phyloP scores from a whole-genome alignment of 2,797 vertebrate genomes.

The Acipenser oxyrinchus region DNA sequence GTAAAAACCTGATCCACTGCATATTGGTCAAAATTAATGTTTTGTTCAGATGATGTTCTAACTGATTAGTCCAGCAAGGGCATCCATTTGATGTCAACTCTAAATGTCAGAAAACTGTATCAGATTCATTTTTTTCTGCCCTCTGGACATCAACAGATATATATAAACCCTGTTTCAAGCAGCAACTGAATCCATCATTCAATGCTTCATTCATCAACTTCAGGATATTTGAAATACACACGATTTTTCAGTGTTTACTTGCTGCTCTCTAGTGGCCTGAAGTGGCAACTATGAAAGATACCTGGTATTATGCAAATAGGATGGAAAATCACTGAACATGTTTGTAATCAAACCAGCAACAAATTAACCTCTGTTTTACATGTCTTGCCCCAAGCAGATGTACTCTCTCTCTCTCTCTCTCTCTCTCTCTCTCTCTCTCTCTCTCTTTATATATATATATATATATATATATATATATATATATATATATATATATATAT shows the following conservation, averaged over 20 bases:
- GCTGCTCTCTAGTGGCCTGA: neutral
- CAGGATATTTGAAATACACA: too few relatives aligned
- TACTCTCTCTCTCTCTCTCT: too few relatives aligned
- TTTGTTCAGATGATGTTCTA: too few relatives aligned
- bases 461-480: too few relatives aligned
- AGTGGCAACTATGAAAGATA: neutral
- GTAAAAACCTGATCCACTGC: too few relatives aligned
- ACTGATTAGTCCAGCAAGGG: too few relatives aligned
- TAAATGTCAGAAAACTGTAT: neutral
- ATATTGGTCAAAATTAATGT: too few relatives aligned
- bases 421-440: too few relatives aligned
- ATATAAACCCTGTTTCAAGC: constrained; percentile 29
- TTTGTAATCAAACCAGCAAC: neutral
- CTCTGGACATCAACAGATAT: constrained; percentile 13
- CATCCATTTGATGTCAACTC: neutral
- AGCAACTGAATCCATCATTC: constrained; percentile 17
- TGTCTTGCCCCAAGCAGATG: neutral
- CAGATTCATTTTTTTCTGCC: constrained; percentile 7
- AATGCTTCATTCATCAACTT: neutral
- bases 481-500: too few relatives aligned
- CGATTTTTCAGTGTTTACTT: neutral
- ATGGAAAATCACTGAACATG: neutral
- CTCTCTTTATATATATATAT: too few relatives aligned
- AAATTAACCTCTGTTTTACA: neutral
- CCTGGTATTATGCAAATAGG: neutral